Evolutionary conservation across 2,797 vertebrate species (phyloP).

Genomic region (Bovichtus diacanthus): DNA sequence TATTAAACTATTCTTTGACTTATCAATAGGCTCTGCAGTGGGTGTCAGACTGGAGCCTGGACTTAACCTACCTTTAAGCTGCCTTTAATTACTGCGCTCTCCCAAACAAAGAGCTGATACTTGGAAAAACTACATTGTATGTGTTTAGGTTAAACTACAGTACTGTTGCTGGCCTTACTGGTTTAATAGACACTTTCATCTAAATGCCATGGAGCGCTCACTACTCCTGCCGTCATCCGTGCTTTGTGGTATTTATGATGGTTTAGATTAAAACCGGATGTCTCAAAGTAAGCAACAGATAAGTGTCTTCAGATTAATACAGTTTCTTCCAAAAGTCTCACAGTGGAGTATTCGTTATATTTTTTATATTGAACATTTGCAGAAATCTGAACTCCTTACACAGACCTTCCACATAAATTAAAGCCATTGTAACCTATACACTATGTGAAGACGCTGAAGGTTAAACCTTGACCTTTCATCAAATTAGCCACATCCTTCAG

Average conservation of each 20-base stretch:
- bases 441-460: conserved; percentile 42
- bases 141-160: neutral
- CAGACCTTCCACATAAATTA: neutral
- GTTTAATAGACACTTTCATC: neutral
- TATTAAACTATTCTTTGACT: neutral
- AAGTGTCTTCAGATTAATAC: neutral
- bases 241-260: neutral
- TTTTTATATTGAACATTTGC: neutral
- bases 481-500: conserved; percentile 51
- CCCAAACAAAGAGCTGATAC: neutral
- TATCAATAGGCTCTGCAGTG: neutral
- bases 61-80: neutral
- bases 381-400: neutral
- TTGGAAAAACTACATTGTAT: neutral
- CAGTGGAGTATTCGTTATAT: neutral
- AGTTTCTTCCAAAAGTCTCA: neutral
- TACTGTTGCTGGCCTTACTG: too few relatives aligned
- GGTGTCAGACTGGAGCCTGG: neutral
- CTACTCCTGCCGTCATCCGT: neutral
- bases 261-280: neutral
- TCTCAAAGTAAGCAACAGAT: neutral
- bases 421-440: conserved; percentile 9
- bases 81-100: neutral
- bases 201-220: neutral
- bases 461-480: conserved; percentile 68